Evolutionary conservation across 2,113 vertebrate genomes (phyloP), one percentile per base, ranked within the genome.

Genomic region (Gasterosteus aculeatus): DNA sequence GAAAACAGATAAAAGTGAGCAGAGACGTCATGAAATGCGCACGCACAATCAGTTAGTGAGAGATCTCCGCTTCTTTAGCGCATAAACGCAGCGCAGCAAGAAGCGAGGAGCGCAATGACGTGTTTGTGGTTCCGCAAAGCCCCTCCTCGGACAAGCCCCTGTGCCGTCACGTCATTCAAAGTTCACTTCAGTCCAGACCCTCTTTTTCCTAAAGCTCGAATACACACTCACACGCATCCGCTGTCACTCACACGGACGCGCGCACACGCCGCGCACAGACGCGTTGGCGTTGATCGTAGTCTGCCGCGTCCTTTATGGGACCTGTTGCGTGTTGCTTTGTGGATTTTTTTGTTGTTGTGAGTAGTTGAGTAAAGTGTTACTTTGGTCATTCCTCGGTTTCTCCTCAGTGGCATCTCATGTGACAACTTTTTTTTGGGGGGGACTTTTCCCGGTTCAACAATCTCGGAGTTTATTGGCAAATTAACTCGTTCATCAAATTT

Each of bases 121-220:
- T 22, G 69, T 62, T 74, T 75, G 60, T 22, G 69, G 59, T 74
- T 75, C 77, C 75, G 60, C 11, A 85, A 86, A 78, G 88, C 90
- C 77, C 89, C 87, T 90, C 88, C 87, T 76, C 18, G 69, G 62
- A 79, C 79, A 81, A 78, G 78, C 85, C 75, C 71, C 39, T 83
- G 67, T 39, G 70, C 65, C 63, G 10, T 56, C 77, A 83, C 87
- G 86, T 88, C 89, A 81, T 77, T 84, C 78, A 35, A 69, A 86
- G 75, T 83, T 87, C 77, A 81, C 83, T 85, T 77, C 72, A 72
- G 82, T 84, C 65, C 88, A 85, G 80, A 80, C 86, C 77, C 77
- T 59, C 44, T 7, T 12, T 69, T 74, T 70, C 44, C 54, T 72
- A 16, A 26, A 60, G 7, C 72, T 72, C 59, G 29, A 53, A 88